Evolutionary conservation across 2,113 vertebrate genomes (phyloP), one percentile per base, ranked within the genome.

Genomic region (Ciconia boyciana): DNA sequence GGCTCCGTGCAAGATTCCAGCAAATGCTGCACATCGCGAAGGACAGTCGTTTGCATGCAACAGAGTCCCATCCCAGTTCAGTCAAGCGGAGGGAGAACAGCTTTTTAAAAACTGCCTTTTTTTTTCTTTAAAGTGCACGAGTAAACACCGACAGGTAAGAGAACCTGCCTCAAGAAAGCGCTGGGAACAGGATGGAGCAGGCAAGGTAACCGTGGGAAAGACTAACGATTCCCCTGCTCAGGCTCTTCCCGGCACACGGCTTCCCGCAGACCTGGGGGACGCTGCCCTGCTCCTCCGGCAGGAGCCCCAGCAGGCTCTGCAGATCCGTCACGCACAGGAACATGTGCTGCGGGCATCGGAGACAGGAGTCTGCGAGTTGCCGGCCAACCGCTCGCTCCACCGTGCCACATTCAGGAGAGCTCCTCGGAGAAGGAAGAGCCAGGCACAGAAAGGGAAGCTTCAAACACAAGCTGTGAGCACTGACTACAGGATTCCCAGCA

Each of bases 331-430:
- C 0, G 1, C 41, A 28, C 54, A 43, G 18, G 13, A 51, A 13
- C 8, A 0, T 0, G 7, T 16, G 12, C 65, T 34, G 13, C 0
- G 0, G 55, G 13, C 15, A 81, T 2, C 1, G 0, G 19, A 39
- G 43, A 26, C n/a, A 21, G 10, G 7, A 70, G 39, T 5, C 31
- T 9, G 25, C 5, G 4, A 77, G 43, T 17, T 28, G 5, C 29
- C 32, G 31, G 49, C n/a, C 86, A 60, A 14, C 34, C 0, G 0
- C 41, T 41, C 68, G 21, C 19, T 19, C 68, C 49, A 65, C 34
- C 58, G 57, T 5, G 0, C 18, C 51, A 16, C 14, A 4, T 57
- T 25, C 87, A 81, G 9, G 34, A 81, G 36, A 34, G 16, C 34
- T 6, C 7, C 70, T 36, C 5, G 1, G 18, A 49, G 13, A 2